phyloP scores from a whole-genome alignment of 1,140 invertebrate species.

The Drosophila triauraria region DNA sequence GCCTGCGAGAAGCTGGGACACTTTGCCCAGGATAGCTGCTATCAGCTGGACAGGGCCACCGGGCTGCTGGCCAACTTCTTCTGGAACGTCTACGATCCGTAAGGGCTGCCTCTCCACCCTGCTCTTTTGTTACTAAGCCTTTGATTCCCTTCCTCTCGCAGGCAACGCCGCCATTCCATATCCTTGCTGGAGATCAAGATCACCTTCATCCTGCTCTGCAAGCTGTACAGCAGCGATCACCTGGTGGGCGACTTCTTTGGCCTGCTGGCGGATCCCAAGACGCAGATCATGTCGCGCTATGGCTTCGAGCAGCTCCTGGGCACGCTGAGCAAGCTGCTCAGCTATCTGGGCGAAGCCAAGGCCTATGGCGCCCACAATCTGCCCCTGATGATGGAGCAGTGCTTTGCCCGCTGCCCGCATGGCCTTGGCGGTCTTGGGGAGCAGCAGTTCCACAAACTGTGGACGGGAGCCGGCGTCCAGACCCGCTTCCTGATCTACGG shows the following conservation, averaged over 20 bases:
- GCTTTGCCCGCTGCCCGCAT: conserved; percentile 71
- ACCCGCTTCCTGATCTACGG: conserved; percentile 80
- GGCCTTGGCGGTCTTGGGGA: conserved; percentile 64
- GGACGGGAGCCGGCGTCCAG: conserved; percentile 63
- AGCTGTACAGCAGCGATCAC: conserved; percentile 69
- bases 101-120: background rate
- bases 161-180: conserved; percentile 73
- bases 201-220: conserved; percentile 77
- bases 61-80: conserved; percentile 74
- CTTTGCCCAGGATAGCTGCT: conserved; percentile 57
- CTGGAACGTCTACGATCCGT: conserved; percentile 84
- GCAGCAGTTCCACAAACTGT: conserved; percentile 72
- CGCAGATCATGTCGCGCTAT: conserved; percentile 68
- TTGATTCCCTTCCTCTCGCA: background rate
- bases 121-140: background rate
- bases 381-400: conserved; percentile 65
- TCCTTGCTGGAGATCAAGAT: conserved; percentile 78
- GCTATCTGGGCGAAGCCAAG: conserved; percentile 72
- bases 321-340: conserved; percentile 70
- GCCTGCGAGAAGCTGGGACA: conserved; percentile 80
- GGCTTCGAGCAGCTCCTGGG: conserved; percentile 72
- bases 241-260: conserved; percentile 68
- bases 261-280: conserved; percentile 60
- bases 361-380: conserved; percentile 79
- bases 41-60: conserved; percentile 64